Evolutionary conservation across 2,888 invertebrate species (phyloP), one percentile per base, ranked within the genome.

Genomic region (Drosophila suboccidentalis): DNA sequence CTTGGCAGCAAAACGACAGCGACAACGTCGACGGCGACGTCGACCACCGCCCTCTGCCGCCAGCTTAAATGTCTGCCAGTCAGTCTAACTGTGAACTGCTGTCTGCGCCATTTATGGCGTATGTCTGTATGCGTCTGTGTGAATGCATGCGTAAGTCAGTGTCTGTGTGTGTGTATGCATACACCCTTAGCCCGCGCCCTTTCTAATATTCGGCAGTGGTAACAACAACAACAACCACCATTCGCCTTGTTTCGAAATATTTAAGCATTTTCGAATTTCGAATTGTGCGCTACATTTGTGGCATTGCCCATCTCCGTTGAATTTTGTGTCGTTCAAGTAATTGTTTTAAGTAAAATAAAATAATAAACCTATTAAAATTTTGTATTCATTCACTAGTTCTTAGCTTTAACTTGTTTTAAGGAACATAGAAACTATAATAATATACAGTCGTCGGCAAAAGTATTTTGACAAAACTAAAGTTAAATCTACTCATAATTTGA

Each of bases 21-120:
- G 62, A 39, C 63, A 59, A 63, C 63, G 19, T 8, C 46, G 58
- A 54, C 51, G 19, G 47, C 54, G 66, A 58, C 71, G 49, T 64
- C 77, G 85, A 86, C 89, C 86, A 86, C 87, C 86, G 89, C 89
- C 87, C 89, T 87, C 87, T 75, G 87, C 68, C 67, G 59, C 68
- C 71, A 66, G 84, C 71, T 75, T 51, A 75, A 87, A 70, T 78
- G 87, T 86, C 89, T 89, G 85, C 89, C 87, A 87, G 71, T 70
- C 78, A 78, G 89, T 87, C 89, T 86, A 84, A 86, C 83, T 80
- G 73, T 77, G 78, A 77, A 71, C 78, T 68, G 78, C 78, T 61
- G 86, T 78, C 86, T 81, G 60, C 70, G 59, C 60, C 73, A 71
- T 71, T 65, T 69, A 51, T 29, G 70, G 34, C 44, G 53, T 66